A percentile compares a stretch with the other conserved stretches of the same genome.
Evolutionary conservation across 2,888 invertebrate genomes (phyloP).

Genomic region (Trichopoda pennipes): DNA sequence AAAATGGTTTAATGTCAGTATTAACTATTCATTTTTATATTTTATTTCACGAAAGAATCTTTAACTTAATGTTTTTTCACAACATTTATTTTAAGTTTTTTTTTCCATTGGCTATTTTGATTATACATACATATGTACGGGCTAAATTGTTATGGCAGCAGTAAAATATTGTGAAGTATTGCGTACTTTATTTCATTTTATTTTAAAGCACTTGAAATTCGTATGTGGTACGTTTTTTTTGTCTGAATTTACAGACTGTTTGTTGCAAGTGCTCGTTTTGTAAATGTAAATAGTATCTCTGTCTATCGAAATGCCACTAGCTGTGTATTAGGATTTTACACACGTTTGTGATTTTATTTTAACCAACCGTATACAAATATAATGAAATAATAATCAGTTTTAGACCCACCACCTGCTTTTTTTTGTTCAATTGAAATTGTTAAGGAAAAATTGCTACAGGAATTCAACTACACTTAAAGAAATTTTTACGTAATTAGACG

Average conservation of each 20-base stretch:
- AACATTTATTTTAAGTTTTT: neutral
- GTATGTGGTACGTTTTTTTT: slow-evolving; percentile 12
- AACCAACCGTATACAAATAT: slow-evolving; percentile 65
- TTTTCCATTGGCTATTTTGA: neutral
- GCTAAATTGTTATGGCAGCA: neutral
- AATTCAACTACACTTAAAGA: slow-evolving; percentile 31
- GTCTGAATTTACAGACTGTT: slow-evolving; percentile 10
- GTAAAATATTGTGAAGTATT: neutral
- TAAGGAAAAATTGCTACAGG: slow-evolving; percentile 10
- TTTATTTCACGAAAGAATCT: no score
- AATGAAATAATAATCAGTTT: slow-evolving; percentile 71
- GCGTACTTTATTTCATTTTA: slow-evolving; percentile 8
- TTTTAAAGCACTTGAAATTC: slow-evolving; percentile 50
- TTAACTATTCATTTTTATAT: no score
- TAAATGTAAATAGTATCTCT: neutral
- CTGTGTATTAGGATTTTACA: slow-evolving; percentile 39
- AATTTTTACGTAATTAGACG: neutral
- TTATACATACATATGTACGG: no score
- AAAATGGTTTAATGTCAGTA: neutral
- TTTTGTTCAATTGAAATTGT: slow-evolving; percentile 29
- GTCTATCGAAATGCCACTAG: slow-evolving; percentile 66
- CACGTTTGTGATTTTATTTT: slow-evolving; percentile 21
- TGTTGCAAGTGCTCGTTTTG: neutral
- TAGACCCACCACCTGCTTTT: slow-evolving; percentile 40
- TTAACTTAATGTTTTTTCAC: neutral